These are phyloP conservation scores for human (Homo sapiens) DNA, from an alignment of 2,113 vertebrate species.

Conservation along the genomic window DNA sequence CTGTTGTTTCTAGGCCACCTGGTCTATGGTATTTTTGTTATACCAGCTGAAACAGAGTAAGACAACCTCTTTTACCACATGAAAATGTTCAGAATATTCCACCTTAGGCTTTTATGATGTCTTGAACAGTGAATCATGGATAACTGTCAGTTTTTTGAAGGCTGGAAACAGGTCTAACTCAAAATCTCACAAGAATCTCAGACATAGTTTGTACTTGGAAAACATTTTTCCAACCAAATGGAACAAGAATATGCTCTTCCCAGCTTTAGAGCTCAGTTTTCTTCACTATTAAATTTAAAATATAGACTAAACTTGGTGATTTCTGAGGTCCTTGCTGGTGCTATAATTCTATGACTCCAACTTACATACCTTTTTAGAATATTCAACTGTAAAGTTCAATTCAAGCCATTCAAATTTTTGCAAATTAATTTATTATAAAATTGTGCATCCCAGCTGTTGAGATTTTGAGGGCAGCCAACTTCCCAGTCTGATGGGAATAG, in stretches of 20 bases:
- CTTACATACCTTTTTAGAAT: not conserved
- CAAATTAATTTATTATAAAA: conserved; percentile 38
- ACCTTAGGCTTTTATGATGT: not conserved
- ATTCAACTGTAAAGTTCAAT: conserved; percentile 9
- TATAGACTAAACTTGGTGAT: not conserved
- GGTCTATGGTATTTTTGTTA: not conserved
- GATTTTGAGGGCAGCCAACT: not conserved
- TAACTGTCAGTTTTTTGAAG: not conserved
- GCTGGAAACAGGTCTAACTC: not conserved
- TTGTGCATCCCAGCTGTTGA: not conserved
- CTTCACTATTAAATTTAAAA: not conserved
- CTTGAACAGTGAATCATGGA: not conserved
- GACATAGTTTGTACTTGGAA: not conserved
- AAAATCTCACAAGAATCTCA: not conserved
- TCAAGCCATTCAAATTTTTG: conserved; percentile 32
- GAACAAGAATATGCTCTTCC: not conserved
- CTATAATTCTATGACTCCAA: not conserved
- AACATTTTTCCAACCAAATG: not conserved
- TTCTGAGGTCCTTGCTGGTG: not conserved
- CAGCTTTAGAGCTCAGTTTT: not conserved
- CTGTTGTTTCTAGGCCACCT: not conserved
- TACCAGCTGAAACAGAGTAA: not conserved
- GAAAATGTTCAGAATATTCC: conserved; percentile 24
- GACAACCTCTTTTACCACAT: not conserved
- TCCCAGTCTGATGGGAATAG: not conserved